phyloP scores from a whole-genome alignment of 2,888 invertebrate species.

The Harpagoxenus sublaevis region DNA sequence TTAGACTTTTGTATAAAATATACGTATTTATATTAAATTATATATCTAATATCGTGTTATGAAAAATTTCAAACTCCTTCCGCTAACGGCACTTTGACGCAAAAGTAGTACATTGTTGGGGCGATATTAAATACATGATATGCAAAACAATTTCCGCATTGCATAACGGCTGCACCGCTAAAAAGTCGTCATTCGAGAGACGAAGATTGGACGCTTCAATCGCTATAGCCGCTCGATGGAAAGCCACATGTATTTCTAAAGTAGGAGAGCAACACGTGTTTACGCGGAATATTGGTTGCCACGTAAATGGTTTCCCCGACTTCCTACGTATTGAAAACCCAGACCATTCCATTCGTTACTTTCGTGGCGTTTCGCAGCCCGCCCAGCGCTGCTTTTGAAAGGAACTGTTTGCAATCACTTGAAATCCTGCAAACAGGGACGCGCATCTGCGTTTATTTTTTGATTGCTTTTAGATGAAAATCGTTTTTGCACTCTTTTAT shows the following conservation, averaged over 20 bases:
- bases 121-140: neutral
- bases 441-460: conserved; percentile 15
- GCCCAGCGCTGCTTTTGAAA: conserved; percentile 27
- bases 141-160: neutral
- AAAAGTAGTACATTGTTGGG: neutral
- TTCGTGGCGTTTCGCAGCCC: conserved; percentile 26
- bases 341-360: conserved; percentile 32
- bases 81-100: neutral
- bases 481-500: conserved; percentile 20
- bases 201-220: conserved; percentile 33
- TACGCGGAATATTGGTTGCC: conserved; percentile 51
- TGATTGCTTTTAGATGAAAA: conserved; percentile 21
- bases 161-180: too few species aligned
- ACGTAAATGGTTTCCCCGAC: conserved; percentile 47
- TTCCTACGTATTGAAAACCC: conserved; percentile 32
- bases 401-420: conserved; percentile 45
- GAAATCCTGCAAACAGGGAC: conserved; percentile 37
- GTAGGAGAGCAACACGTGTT: conserved; percentile 55
- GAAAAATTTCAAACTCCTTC: neutral
- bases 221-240: conserved; percentile 24
- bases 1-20: neutral
- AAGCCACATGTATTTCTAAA: conserved; percentile 21
- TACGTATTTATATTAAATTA: neutral
- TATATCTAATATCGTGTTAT: neutral
- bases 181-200: conserved; percentile 5